Conservation (phyloP, 2,797 vertebrate genomes). For the Halcyon chelicuti region DNA sequence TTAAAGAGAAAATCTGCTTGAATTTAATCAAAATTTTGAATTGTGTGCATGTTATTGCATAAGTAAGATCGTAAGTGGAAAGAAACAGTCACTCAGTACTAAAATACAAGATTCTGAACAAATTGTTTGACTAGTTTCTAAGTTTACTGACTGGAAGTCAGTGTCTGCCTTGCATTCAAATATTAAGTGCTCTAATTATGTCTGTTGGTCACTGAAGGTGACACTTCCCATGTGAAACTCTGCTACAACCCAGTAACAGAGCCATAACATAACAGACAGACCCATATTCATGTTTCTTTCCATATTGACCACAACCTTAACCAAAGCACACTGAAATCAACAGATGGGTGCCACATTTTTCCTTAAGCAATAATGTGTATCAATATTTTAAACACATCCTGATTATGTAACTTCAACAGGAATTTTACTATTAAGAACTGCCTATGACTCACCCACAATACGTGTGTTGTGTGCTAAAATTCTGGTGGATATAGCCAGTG, state of each 20-base stretch:
- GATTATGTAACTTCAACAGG: neutral
- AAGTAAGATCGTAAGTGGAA: neutral
- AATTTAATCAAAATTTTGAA: neutral
- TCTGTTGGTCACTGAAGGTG: accelerated
- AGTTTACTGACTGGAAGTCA: neutral
- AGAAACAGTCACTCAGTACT: neutral
- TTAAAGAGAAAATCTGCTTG: neutral
- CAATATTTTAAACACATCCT: neutral
- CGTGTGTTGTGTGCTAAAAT: neutral
- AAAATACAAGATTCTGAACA: neutral
- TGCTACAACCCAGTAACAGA: neutral
- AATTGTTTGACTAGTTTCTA: neutral
- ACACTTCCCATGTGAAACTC: neutral
- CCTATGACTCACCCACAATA: neutral
- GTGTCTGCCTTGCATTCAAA: neutral
- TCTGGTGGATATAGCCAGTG: neutral
- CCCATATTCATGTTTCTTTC: neutral
- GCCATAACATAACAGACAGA: neutral
- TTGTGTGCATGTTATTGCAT: neutral
- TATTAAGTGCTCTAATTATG: neutral
- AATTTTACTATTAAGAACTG: neutral
- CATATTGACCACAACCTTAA: neutral
- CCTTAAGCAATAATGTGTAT: neutral
- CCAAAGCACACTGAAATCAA: neutral
- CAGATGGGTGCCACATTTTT: neutral